Percentiles rank a stretch among this genome's conserved stretches.
These are phyloP conservation scores for Rhynchophorus ferrugineus DNA, from an alignment of 1,140 invertebrate species.

Conservation along the genomic window DNA sequence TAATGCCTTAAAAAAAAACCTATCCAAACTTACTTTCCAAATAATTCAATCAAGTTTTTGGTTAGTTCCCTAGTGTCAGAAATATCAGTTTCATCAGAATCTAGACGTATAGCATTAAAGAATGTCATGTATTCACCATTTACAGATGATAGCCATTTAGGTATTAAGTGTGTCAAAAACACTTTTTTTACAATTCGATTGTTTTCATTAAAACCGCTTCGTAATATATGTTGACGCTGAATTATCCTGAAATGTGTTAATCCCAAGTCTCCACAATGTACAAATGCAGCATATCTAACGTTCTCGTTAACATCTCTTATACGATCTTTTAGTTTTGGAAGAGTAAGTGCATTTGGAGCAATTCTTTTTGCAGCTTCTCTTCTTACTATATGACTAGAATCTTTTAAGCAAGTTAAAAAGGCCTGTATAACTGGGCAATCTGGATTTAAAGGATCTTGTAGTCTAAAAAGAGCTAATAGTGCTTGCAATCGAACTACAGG, in stretches of 20 bases:
- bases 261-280: slow-evolving; percentile 61
- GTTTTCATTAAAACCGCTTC: slow-evolving; percentile 59
- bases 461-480: slow-evolving; percentile 64
- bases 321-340: slow-evolving; percentile 30
- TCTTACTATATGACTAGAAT: slow-evolving; percentile 64
- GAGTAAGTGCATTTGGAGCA: slow-evolving; percentile 39
- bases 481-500: slow-evolving; percentile 69
- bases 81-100: slow-evolving; percentile 45
- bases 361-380: slow-evolving; percentile 39
- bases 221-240: slow-evolving; percentile 56
- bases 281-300: slow-evolving; percentile 66
- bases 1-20: too few relatives aligned
- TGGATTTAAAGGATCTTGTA: slow-evolving; percentile 71
- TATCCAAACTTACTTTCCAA: slow-evolving; percentile 44
- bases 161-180: slow-evolving; percentile 47
- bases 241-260: slow-evolving; percentile 60
- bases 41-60: slow-evolving; percentile 40
- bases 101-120: slow-evolving; percentile 54
- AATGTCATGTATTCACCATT: slow-evolving; percentile 54
- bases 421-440: slow-evolving; percentile 71
- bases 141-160: slow-evolving; percentile 57
- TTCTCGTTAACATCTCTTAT: slow-evolving; percentile 21
- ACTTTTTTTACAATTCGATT: slow-evolving; percentile 45
- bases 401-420: slow-evolving; percentile 71
- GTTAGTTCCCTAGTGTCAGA: slow-evolving; percentile 36